phyloP scores from a whole-genome alignment of 2,113 vertebrate genomes.

The Gadus chalcogrammus region DNA sequence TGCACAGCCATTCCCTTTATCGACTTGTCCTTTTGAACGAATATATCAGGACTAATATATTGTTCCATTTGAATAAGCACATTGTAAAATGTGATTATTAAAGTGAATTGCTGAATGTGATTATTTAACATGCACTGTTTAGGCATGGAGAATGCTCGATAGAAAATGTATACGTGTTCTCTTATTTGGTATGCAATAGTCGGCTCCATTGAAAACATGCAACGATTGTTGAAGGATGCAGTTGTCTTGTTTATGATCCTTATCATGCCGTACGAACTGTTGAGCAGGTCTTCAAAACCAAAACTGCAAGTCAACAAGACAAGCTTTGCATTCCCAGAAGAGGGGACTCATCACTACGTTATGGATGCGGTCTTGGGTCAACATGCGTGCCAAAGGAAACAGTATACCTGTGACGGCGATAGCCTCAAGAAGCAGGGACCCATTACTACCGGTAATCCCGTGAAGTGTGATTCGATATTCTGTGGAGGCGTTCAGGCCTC shows the following conservation, averaged over 20 bases:
- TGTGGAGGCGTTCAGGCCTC: slow-evolving; percentile 58
- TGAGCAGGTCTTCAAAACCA: background rate
- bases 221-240: background rate
- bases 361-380: background rate
- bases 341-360: background rate
- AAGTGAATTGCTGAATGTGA: no score
- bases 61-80: no score
- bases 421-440: slow-evolving; percentile 60
- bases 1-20: slow-evolving; percentile 39
- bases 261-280: slow-evolving; percentile 22
- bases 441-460: slow-evolving; percentile 59
- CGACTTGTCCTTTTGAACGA: background rate
- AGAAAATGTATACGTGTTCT: no score
- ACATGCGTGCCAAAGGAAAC: slow-evolving; percentile 27
- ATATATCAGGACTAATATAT: no score
- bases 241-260: background rate
- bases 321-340: background rate
- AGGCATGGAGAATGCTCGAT: no score
- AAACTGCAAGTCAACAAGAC: background rate
- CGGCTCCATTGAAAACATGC: slow-evolving; percentile 10
- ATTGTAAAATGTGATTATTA: no score
- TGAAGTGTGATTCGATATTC: slow-evolving; percentile 68
- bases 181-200: slow-evolving; percentile 16
- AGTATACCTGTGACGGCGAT: slow-evolving; percentile 71
- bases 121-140: no score